Percentiles rank a stretch among this genome's conserved stretches.
Evolutionary conservation across 2,888 invertebrate genomes (phyloP).

Genomic region (Leptopilina drosophilae): DNA sequence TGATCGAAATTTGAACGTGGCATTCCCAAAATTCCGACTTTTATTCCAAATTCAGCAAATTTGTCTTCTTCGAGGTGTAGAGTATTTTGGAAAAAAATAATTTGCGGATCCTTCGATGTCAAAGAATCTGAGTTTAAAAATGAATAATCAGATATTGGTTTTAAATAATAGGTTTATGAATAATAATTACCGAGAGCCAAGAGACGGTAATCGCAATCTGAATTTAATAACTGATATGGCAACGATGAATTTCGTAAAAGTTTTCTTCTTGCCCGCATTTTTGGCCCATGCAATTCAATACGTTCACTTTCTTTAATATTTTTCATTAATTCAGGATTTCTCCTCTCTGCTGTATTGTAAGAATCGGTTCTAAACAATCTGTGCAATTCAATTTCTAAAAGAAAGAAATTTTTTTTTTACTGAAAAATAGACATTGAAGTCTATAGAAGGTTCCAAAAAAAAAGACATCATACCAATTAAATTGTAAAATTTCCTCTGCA

Average conservation of each 20-base stretch:
- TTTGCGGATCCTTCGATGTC: constrained; percentile 75
- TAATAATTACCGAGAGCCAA: constrained; percentile 76
- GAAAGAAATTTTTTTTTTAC: no score
- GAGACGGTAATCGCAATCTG: constrained; percentile 81
- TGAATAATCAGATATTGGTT: background rate
- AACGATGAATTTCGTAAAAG: constrained; percentile 80
- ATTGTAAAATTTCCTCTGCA: constrained; percentile 80
- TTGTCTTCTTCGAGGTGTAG: constrained; percentile 80
- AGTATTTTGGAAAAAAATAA: constrained; percentile 79
- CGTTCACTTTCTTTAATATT: constrained; percentile 78
- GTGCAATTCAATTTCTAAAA: constrained; percentile 81
- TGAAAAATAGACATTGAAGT: no score
- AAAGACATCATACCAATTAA: constrained; percentile 78
- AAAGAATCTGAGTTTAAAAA: constrained; percentile 22
- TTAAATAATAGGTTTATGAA: background rate
- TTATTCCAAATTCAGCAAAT: constrained; percentile 76
- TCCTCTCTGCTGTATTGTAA: constrained; percentile 80
- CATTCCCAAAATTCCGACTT: constrained; percentile 81
- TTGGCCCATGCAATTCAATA: constrained; percentile 79
- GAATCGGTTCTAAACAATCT: constrained; percentile 81
- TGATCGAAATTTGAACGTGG: constrained; percentile 80
- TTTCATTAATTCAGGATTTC: constrained; percentile 65
- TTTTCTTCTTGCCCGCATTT: constrained; percentile 79
- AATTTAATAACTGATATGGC: constrained; percentile 80
- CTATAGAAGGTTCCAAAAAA: no score